These are phyloP conservation scores for Atractosteus spatula DNA, from an alignment of 2,113 vertebrate species.

Conservation along the genomic window DNA sequence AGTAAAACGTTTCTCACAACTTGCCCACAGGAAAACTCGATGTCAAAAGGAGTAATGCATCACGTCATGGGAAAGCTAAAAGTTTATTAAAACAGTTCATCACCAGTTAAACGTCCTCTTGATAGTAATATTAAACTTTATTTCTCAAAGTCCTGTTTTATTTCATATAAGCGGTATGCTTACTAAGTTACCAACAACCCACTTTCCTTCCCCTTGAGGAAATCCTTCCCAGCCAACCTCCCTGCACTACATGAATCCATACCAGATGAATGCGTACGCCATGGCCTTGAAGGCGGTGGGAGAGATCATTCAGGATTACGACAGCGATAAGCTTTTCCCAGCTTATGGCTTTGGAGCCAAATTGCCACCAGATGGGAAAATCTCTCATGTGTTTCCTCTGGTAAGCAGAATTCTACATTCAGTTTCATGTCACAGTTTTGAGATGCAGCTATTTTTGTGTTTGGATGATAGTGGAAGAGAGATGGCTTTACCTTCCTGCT, in stretches of 20 bases:
- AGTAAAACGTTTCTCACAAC: too few species aligned
- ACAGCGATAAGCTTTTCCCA: slow-evolving; percentile 97
- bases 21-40: too few species aligned
- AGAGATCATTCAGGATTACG: slow-evolving; percentile 97
- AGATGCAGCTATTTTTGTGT: too few species aligned
- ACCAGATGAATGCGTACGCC: slow-evolving; percentile 96
- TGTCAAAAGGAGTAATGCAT: too few species aligned
- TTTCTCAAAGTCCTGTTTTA: too few species aligned
- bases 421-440: too few species aligned
- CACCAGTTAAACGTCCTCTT: too few species aligned
- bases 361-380: slow-evolving; percentile 91
- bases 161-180: too few species aligned
- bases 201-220: slow-evolving; percentile 60
- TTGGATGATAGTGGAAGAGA: too few species aligned
- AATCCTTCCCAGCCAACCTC: slow-evolving; percentile 94
- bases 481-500: too few species aligned
- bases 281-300: slow-evolving; percentile 97
- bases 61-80: neutral
- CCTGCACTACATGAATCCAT: slow-evolving; percentile 93
- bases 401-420: slow-evolving; percentile 52
- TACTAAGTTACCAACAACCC: neutral
- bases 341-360: slow-evolving; percentile 96
- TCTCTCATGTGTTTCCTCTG: slow-evolving; percentile 95
- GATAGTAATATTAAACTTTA: too few species aligned
- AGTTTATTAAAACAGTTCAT: neutral